A percentile compares a stretch with the other conserved stretches of the same genome.
phyloP scores from a whole-genome alignment of 1,140 invertebrate genomes.

The Cyrtorhinus lividipennis region DNA sequence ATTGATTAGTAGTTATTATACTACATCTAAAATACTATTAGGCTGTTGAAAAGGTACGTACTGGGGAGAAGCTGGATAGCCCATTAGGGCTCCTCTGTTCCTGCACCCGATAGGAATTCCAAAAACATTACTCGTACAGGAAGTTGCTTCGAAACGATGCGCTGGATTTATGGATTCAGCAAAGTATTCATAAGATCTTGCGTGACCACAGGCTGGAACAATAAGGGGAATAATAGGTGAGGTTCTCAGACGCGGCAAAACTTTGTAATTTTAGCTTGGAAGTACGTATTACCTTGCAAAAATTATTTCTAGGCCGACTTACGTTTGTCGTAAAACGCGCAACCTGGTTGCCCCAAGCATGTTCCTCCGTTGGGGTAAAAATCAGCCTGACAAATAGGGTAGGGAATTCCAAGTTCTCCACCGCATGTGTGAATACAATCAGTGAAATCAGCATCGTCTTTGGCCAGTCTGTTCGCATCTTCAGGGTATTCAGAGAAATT shows the following conservation, averaged over 20 bases:
- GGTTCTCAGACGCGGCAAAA: no score
- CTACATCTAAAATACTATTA: no score
- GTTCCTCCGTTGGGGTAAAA: slow-evolving; percentile 64
- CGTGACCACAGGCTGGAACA: slow-evolving; percentile 15
- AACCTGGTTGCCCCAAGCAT: slow-evolving; percentile 38
- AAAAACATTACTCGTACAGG: neutral
- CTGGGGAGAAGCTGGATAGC: neutral
- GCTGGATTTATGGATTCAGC: slow-evolving; percentile 10
- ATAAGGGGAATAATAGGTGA: no score
- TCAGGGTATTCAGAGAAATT: neutral
- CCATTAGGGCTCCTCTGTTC: slow-evolving; percentile 7
- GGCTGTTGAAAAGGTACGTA: no score
- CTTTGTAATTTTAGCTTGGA: no score
- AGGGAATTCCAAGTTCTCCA: slow-evolving; percentile 36
- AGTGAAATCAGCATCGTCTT: slow-evolving; percentile 50
- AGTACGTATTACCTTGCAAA: no score
- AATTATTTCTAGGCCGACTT: no score
- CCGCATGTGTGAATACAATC: slow-evolving; percentile 57
- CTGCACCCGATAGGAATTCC: neutral
- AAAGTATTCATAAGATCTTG: slow-evolving; percentile 17
- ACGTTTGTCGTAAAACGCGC: slow-evolving; percentile 26
- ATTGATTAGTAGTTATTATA: no score
- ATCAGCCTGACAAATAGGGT: slow-evolving; percentile 49
- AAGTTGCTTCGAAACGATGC: neutral
- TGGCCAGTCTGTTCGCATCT: slow-evolving; percentile 38